Evolutionary conservation across 2,888 invertebrate species (phyloP), one percentile per base, ranked within the genome.

Genomic region (Chromoteleia sp.): DNA sequence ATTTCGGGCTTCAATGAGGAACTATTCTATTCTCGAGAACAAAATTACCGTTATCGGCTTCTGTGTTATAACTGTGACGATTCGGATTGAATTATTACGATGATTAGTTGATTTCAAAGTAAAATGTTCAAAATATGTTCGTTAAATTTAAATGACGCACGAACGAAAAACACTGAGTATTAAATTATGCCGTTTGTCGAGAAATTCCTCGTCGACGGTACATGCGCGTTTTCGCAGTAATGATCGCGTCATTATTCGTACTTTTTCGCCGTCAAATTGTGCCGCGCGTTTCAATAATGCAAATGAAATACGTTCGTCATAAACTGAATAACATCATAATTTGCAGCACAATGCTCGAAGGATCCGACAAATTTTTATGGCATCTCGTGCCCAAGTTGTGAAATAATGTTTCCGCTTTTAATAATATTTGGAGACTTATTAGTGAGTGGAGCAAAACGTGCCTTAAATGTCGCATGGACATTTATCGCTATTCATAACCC

Each of bases 401-500:
- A 67, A 59, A 54, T 68, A 76, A 54, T 52, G 54, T 29, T 48
- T 17, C 7, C 12, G 39, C 39, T 65, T 63, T 67, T 61, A 15
- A 17, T 54, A 48, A 67, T 54, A 54, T 79, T 67, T 54, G 59
- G 10, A 7, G 61, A 73, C 67, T 59, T 79, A 73, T 68, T 67
- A 73, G 48, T 12, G 58, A 67, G 33, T 59, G 58, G 33, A 74
- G 61, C 41, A 45, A 63, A 68, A 78, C 61, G 83, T 54, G 81
- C 75, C 74, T 84, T 81, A 80, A 83, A 83, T 74, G 76, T 80
- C 78, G 41, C 68, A 65, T 80, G 76, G 82, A 85, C 82, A 84
- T 82, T 83, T 83, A 84, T 84, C 81, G 83, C 80, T 82, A 81
- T 84, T 82, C 84, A 80, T 82, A 82, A 82, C 73, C 76, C 58